These are phyloP conservation scores for Eonycteris spelaea DNA, from an alignment of 2,113 vertebrate species.

Conservation along the genomic window DNA sequence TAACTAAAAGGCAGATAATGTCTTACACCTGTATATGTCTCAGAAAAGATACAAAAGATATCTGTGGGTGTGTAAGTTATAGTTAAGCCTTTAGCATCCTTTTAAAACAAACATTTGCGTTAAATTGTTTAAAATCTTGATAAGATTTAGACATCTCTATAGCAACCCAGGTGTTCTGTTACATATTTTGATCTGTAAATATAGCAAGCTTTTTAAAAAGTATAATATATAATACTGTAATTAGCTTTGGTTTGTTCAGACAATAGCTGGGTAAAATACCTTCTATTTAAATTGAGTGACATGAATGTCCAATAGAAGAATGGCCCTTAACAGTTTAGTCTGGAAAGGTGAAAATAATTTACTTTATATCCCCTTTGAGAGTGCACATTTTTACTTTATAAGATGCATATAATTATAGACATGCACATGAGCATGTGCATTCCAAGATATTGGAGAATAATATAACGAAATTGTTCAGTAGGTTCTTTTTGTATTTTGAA, in stretches of 20 bases:
- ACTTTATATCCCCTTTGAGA: neutral
- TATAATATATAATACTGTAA: conserved; percentile 48
- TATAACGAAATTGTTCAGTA: neutral
- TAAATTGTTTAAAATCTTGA: conserved; percentile 24
- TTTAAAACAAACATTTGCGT: conserved; percentile 41
- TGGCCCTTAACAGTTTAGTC: neutral
- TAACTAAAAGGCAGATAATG: neutral
- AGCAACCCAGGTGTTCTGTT: conserved; percentile 64
- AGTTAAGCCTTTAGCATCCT: conserved; percentile 44
- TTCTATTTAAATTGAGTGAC: conserved; percentile 23
- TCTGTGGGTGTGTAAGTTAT: conserved; percentile 42
- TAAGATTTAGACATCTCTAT: conserved; percentile 70
- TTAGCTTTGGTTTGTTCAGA: conserved; percentile 52
- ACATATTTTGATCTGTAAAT: conserved; percentile 49
- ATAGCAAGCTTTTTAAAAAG: conserved; percentile 17
- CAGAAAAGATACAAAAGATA: neutral
- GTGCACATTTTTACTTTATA: neutral
- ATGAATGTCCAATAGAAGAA: neutral
- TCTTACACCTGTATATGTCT: neutral
- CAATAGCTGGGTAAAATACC: conserved; percentile 22
- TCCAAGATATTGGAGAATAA: neutral
- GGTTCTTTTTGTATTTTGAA: accelerated
- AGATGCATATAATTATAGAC: neutral
- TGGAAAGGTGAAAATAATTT: conserved; percentile 15
- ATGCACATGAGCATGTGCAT: no score